Base-by-base conservation (phyloP, 2,888 invertebrate species). In the Cantharis lateralis region DNA sequence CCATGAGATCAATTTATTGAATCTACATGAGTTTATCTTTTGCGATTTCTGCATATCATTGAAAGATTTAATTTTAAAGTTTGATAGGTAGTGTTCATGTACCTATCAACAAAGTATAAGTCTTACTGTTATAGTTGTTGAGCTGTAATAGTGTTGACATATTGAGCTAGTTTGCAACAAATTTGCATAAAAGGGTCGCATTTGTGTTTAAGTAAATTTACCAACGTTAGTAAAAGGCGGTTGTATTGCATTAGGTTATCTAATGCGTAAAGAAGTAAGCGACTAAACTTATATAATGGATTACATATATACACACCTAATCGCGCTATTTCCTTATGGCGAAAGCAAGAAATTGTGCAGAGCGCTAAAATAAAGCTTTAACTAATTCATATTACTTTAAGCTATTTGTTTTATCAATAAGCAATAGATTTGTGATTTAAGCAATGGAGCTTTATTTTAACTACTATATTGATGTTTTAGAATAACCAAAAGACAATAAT, bases 111-210 rank as follows among this genome's bases (percentile, higher is more conserved):
- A 48, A 48, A 48, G 48, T 48, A n/a, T 48, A 48, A 66, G 20
- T 66, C 64, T 66, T 66, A 20, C 18, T 20, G 64, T 66, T 66
- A 20, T 20, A 63, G 64, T 66, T 20, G 18, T 66, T 20, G 64
- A 66, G 64, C 64, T 66, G 20, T 66, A 66, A 66, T 16, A 66
- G 64, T 66, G 64, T 66, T 66, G 26, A 28, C 75, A 69, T 62
- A 71, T 71, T 72, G 75, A 71, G 71, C 70, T 71, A 71, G 71
- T 75, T 75, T 71, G 71, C 68, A 71, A 28, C 28, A 63, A 75
- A 75, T 75, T 75, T 75, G 62, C 75, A 75, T 75, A 71, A 75
- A 75, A 72, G 68, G 71, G 28, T 68, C 62, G 62, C 68, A 71
- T 71, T 72, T 26, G n/a, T 16, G 62, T 71, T 32, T 66, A 75